Evolutionary conservation across 2,113 vertebrate species (phyloP), one percentile per base, ranked within the genome.

Genomic region (Lasiurus borealis): DNA sequence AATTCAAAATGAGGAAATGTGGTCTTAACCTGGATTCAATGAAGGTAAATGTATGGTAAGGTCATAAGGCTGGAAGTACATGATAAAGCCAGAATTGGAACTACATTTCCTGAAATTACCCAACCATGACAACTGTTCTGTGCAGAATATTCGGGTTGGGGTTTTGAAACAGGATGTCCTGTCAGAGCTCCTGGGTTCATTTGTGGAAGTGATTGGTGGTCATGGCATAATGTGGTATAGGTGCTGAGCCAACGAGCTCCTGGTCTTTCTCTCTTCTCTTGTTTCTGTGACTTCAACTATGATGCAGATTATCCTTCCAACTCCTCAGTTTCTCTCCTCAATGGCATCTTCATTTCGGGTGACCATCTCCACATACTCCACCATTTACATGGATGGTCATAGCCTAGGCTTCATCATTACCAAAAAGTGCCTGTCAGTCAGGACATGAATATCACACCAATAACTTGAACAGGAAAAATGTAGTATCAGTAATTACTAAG

Each of bases 391-490:
- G 90, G 19, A 75, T 62, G 50, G 7, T 36, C 64, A 78, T 46
- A 48, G 9, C 27, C 19, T 88, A 76, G 59, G 10, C 16, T 81
- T 81, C 46, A 48, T 69, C 72, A 46, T 18, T 54, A 50, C 40
- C 80, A 48, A 48, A 68, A 66, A 68, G 11, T 89, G 14, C 27
- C 1, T 73, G 34, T 72, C 8, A 59, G n/a, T 40, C 31, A 90
- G 52, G 64, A 54, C 36, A 92, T 4, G 13, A 89, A 57, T 76
- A 80, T 3, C 27, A 57, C 52, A 81, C 18, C 50, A 91, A n/a
- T 80, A 86, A 73, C 68, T 64, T 27, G 14, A 75, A 89, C 36
- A 90, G 40, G n/a, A 88, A 95, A 86, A 91, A 21, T 91, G 14
- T 85, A 77, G 6, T 52, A 36, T 73, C 52, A 40, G 40, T 40